Base-by-base conservation (phyloP, 2,888 invertebrate species). In the Protodeltote pygarga region DNA sequence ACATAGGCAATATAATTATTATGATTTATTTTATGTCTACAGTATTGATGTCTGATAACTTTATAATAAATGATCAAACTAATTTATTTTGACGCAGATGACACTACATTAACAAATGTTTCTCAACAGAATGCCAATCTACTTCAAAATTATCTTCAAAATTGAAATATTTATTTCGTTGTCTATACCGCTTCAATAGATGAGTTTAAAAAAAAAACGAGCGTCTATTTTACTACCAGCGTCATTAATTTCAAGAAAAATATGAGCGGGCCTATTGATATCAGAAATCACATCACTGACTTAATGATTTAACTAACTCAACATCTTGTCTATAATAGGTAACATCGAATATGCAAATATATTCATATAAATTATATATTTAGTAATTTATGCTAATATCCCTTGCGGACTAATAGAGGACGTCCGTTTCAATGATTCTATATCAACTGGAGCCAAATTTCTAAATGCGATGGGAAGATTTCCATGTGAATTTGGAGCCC, bases 331-430 rank as follows among this genome's bases (percentile, higher is more conserved):
- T 64, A 50, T 59, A 37, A 42, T 32, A 62, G 44, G 17, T 34
- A 52, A 49, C 46, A 52, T 58, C 44, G 28, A 68, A 55, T 62
- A 69, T 62, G 66, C 50, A 69, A 69, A 65, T 69, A 53, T 51
- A 44, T 45, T 46, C 50, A 44, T 55, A 62, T 65, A 59, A 67
- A 59, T 65, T 65, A 65, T 58, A 58, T 49, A 58, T 61, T 45
- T 58, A 44, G 65, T 61, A 53, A 65, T 61, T 62, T 84, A 87
- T 87, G 84, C 60, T 79, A 83, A 87, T 84, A 57, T 64, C 53
- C 34, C 64, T 66, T 62, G 59, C 65, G 70, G 71, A 66, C 66
- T 73, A 78, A 80, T 74, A 73, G 80, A 85, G 87, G 88, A 89
- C 79, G 76, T 89, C 88, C 88, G 87, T 73, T 76, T 66, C 32